Percentiles rank a stretch among this genome's conserved stretches.
phyloP scores from a whole-genome alignment of 2,888 invertebrate genomes.

The Halocaridina rubra region DNA sequence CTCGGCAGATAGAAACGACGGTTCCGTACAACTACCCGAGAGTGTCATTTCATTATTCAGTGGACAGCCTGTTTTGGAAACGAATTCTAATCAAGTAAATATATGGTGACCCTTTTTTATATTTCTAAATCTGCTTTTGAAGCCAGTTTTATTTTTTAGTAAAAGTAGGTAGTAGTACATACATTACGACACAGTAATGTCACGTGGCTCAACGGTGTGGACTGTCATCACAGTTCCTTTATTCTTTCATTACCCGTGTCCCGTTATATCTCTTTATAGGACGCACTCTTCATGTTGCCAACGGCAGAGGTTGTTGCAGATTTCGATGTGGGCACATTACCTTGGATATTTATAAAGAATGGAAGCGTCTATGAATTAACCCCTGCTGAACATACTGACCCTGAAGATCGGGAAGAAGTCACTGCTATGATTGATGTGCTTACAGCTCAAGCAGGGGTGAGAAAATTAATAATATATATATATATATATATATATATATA shows the following conservation, averaged over 20 bases:
- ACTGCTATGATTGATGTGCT: neutral
- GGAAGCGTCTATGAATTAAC: slow-evolving; percentile 18
- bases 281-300: slow-evolving; percentile 25
- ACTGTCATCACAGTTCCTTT: no score
- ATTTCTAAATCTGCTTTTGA: no score
- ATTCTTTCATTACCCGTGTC: no score
- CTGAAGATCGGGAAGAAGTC: slow-evolving; percentile 38
- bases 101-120: no score
- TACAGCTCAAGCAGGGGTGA: slow-evolving; percentile 36
- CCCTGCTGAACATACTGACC: slow-evolving; percentile 11
- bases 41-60: slow-evolving; percentile 17
- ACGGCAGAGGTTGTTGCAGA: slow-evolving; percentile 40
- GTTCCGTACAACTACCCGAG: slow-evolving; percentile 26
- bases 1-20: slow-evolving; percentile 26
- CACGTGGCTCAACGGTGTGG: no score
- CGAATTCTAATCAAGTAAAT: slow-evolving; percentile 19
- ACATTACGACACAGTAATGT: no score
- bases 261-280: no score
- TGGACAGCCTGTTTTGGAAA: slow-evolving; percentile 25
- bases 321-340: slow-evolving; percentile 36
- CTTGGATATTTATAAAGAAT: slow-evolving; percentile 35
- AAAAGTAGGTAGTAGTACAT: no score
- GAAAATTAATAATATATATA: neutral
- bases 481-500: neutral
- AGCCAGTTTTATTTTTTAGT: no score